Evolutionary conservation across 2,113 vertebrate genomes (phyloP), one percentile per base, ranked within the genome.

Genomic region (Miniopterus natalensis): DNA sequence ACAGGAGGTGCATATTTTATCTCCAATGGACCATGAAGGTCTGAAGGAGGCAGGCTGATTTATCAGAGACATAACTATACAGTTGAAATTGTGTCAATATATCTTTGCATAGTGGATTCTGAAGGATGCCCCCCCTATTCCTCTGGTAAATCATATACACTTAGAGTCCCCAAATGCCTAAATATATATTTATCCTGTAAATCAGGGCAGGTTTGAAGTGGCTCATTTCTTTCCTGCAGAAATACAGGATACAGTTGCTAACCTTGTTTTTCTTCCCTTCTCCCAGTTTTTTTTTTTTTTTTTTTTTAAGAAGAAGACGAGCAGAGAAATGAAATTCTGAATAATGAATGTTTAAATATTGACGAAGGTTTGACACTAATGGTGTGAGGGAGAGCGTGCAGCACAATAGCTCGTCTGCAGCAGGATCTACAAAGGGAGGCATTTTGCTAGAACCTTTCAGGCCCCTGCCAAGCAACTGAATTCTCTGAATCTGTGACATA

Each of bases 121-220:
- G 86, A 98, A 96, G 51, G 95, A 97, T 96, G 95, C 79, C 70
- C 96, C 96, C 29, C 15, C 83, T 79, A 95, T 96, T 97, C 97
- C 96, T 96, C 92, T 94, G 91, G 85, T 96, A 98, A 97, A 97
- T 97, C 97, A 97, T 97, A 96, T 77, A 96, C 86, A 97, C 96
- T 98, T 97, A 97, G 97, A 97, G 86, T 96, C 86, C 88, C 93
- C 93, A 98, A 97, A 97, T 97, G 94, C 93, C 89, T 97, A 97
- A 97, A 97, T 97, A 97, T 96, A 97, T 97, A 98, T 98, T 98
- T 97, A 98, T 95, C 94, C 93, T 97, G 95, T 97, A 97, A 97
- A 97, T 98, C 97, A 97, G 92, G 71, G 88, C 70, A 9, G 88
- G 88, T 96, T 95, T 94, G 96, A 97, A 97, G 85, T 94, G 93